These are phyloP conservation scores for Erebia epiphron DNA, from an alignment of 2,888 invertebrate species.

Conservation along the genomic window DNA sequence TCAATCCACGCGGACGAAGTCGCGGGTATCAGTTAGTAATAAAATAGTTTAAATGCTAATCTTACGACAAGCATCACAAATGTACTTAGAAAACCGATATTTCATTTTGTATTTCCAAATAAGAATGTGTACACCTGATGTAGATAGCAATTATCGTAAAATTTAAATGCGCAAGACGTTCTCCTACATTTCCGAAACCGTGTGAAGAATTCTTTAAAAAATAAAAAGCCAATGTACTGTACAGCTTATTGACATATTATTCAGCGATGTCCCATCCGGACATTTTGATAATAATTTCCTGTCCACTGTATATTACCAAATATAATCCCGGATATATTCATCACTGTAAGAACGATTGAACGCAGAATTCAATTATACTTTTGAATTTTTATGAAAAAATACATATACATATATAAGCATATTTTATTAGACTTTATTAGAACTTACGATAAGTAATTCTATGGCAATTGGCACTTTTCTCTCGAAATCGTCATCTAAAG, in stretches of 20 bases:
- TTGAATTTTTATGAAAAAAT: too few species aligned
- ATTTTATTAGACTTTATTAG: too few species aligned
- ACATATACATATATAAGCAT: too few species aligned
- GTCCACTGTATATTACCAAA: neutral
- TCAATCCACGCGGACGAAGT: too few species aligned
- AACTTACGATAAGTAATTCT: too few species aligned
- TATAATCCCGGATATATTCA: conserved; percentile 8
- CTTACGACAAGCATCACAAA: neutral
- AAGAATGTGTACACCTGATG: neutral
- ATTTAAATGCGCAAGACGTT: conserved; percentile 13
- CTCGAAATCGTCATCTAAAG: too few species aligned
- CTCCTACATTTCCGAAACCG: conserved; percentile 1
- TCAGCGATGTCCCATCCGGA: conserved; percentile 7
- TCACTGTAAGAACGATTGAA: neutral
- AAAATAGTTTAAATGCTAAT: neutral
- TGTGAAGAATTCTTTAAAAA: conserved; percentile 12
- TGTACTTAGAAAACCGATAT: neutral
- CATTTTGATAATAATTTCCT: conserved; percentile 15
- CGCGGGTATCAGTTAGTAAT: too few species aligned
- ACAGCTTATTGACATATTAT: conserved; percentile 8
- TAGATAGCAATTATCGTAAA: conserved; percentile 12
- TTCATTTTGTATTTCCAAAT: neutral
- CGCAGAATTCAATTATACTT: too few species aligned
- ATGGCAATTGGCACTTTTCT: too few species aligned
- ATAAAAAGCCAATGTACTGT: conserved; percentile 1